Evolutionary conservation across 2,888 invertebrate species (phyloP), one percentile per base, ranked within the genome.

Genomic region (Diplazon laetatorius): DNA sequence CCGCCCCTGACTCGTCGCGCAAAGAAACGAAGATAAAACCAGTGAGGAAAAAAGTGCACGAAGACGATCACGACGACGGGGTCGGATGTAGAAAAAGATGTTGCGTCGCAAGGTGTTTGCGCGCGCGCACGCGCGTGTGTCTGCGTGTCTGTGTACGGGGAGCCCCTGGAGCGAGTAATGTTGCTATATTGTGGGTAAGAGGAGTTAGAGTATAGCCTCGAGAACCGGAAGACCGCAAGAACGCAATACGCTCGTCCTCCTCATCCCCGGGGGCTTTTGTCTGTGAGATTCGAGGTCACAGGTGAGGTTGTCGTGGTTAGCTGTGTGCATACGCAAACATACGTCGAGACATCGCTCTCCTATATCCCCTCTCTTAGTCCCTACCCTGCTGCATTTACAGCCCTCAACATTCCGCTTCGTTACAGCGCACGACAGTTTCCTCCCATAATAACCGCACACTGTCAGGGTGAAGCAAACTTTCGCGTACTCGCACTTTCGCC

Each of bases 221-320:
- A 75, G 66, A 63, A 71, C 75, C 78, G 78, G 71, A 75, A 75
- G 75, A 78, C 78, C 78, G 50, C 71, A 75, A 78, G 71, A 78
- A 75, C 75, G 78, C 78, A 78, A 78, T 60, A 74, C 70, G 78
- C 70, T 78, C 65, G 48, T 59, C 39, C 63, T 44, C 46, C 66
- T 78, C 66, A n/a, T 71, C 66, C 66, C 44, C 30, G 12, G 6
- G 50, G 62, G 25, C 66, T 39, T 60, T n/a, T 46, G 22, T 62
- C 63, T 55, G 71, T 75, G 70, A 75, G 66, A 71, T 78, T 75
- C 74, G 78, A 71, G 78, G 78, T 78, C 71, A 30, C 6, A 75
- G 71, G 52, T 66, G 65, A 44, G 25, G 60, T 62, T 65, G 63
- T 48, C 25, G 69, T 39, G 57, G 72, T 73, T 42, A 39, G 48